phyloP scores from a whole-genome alignment of 2,888 invertebrate species.

The Pristionchus japonicus region DNA sequence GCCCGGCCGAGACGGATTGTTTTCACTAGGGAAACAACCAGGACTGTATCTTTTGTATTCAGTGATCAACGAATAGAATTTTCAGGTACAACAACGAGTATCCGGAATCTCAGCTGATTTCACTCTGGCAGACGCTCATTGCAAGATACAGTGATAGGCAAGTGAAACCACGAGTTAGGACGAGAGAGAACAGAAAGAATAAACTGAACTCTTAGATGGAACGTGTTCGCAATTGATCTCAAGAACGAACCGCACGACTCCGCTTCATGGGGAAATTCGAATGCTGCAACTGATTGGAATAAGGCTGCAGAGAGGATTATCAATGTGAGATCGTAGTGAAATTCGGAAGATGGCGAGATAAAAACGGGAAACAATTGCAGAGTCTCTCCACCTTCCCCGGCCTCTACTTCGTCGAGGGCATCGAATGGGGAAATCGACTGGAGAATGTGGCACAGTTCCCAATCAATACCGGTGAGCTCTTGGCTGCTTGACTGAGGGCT shows the following conservation, averaged over 20 bases:
- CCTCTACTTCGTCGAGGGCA: conserved; percentile 49
- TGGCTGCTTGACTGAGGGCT: too few species aligned
- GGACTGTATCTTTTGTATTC: too few species aligned
- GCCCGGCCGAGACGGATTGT: too few species aligned
- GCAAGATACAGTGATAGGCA: neutral
- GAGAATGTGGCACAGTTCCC: conserved; percentile 32
- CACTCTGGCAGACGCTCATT: conserved; percentile 34
- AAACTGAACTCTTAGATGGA: conserved; percentile 14
- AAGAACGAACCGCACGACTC: conserved; percentile 50
- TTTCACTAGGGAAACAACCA: too few species aligned
- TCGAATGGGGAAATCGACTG: conserved; percentile 47
- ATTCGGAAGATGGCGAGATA: neutral
- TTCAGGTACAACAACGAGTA: conserved; percentile 45
- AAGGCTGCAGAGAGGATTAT: conserved; percentile 46
- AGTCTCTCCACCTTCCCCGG: conserved; percentile 28
- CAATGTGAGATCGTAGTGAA: conserved; percentile 20
- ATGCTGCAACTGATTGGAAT: conserved; percentile 45
- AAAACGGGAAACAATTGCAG: neutral
- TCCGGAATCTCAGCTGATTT: conserved; percentile 23
- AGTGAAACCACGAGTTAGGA: too few species aligned
- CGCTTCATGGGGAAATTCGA: conserved; percentile 46
- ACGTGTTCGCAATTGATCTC: conserved; percentile 46
- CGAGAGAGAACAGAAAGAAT: neutral
- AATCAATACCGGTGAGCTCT: neutral
- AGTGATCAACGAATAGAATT: too few species aligned